A percentile compares a stretch with the other conserved stretches of the same genome.
These are phyloP conservation scores for Paragorgia papillata DNA, from an alignment of 92 coral and sea anemone species.

Conservation along the genomic window DNA sequence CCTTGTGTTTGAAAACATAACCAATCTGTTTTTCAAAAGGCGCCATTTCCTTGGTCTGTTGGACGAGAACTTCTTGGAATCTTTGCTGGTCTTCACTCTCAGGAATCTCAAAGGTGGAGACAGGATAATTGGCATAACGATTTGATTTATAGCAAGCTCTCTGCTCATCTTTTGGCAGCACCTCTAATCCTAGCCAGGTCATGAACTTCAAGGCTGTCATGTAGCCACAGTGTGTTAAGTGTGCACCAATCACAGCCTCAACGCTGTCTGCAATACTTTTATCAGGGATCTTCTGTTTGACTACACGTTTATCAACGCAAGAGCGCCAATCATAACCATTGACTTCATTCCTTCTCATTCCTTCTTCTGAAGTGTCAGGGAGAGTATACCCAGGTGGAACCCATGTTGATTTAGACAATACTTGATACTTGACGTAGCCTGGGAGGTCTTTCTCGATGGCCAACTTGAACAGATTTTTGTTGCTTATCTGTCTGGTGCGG, in stretches of 20 bases:
- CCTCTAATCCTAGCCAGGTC: conserved; percentile 82
- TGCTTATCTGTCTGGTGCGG: conserved; percentile 75
- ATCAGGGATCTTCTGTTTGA: conserved; percentile 77
- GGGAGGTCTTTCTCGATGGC: conserved; percentile 67
- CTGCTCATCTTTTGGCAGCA: conserved; percentile 39
- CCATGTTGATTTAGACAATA: conserved; percentile 75
- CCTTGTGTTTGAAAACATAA: conserved; percentile 68
- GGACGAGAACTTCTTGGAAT: neutral
- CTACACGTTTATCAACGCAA: neutral
- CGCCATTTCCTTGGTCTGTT: conserved; percentile 42
- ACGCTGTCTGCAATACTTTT: conserved; percentile 92
- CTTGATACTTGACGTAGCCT: conserved; percentile 63
- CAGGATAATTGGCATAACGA: conserved; percentile 21
- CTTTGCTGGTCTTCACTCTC: conserved; percentile 9
- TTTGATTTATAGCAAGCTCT: neutral
- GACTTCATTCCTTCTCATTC: conserved; percentile 34
- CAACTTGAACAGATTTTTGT: conserved; percentile 68
- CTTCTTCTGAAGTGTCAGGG: conserved; percentile 12
- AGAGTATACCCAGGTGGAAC: conserved; percentile 61
- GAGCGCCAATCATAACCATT: neutral
- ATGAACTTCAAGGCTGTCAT: conserved; percentile 74
- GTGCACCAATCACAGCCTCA: conserved; percentile 93
- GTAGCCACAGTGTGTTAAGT: conserved; percentile 87
- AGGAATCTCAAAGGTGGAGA: conserved; percentile 33
- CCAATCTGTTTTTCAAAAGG: conserved; percentile 67